phyloP scores from a whole-genome alignment of 2,113 vertebrate genomes.

The Perca schrenkii region DNA sequence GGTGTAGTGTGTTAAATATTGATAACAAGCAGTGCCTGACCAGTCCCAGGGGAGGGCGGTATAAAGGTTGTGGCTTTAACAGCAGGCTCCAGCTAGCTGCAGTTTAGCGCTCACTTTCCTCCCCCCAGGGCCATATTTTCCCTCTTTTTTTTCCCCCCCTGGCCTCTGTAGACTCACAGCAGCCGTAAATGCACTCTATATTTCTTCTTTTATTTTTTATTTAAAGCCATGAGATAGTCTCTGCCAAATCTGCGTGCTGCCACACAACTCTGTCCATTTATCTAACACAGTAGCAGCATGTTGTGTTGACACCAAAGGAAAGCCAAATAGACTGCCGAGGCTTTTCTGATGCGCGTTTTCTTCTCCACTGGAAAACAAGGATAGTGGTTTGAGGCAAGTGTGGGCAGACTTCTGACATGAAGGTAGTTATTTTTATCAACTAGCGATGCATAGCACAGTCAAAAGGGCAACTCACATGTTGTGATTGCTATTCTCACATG shows the following conservation, averaged over 20 bases:
- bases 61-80: conserved; percentile 72
- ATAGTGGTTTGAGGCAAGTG: conserved; percentile 22
- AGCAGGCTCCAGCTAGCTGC: conserved; percentile 48
- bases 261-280: conserved; percentile 40
- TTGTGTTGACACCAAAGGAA: conserved; percentile 45
- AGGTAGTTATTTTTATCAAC: conserved; percentile 30
- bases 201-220: conserved; percentile 29
- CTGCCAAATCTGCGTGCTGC: conserved; percentile 46
- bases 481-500: not conserved
- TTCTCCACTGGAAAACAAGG: conserved; percentile 18
- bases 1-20: conserved; percentile 71
- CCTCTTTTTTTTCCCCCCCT: not conserved
- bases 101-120: conserved; percentile 47
- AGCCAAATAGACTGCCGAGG: conserved; percentile 27
- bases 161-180: conserved; percentile 37
- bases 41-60: conserved; percentile 42
- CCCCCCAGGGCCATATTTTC: conserved; percentile 47
- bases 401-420: conserved; percentile 36
- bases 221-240: conserved; percentile 48
- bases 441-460: not conserved
- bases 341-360: conserved; percentile 21
- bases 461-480: conserved; percentile 1
- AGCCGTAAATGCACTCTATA: conserved; percentile 49
- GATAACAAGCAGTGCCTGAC: conserved; percentile 55
- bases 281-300: conserved; percentile 33